Evolutionary conservation across 2,113 vertebrate genomes (phyloP).

Genomic region (Zosterops borbonicus): DNA sequence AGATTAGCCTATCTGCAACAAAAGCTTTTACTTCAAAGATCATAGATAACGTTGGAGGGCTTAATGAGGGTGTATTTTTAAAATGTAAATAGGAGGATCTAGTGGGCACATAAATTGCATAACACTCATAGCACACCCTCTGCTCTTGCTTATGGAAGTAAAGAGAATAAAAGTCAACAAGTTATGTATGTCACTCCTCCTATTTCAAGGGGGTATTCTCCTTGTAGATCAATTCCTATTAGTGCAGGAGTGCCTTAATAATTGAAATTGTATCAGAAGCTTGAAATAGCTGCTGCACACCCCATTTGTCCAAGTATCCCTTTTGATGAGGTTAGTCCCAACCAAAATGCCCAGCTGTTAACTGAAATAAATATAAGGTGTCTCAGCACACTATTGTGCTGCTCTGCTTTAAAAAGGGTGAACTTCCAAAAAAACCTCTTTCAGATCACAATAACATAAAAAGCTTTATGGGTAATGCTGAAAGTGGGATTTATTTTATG

Average conservation of each 20-base stretch:
- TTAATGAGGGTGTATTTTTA: not conserved
- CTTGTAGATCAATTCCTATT: not conserved
- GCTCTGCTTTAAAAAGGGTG: not conserved
- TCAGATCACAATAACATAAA: not conserved
- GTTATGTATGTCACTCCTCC: rapidly evolving
- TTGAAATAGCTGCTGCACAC: not conserved
- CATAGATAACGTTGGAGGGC: not conserved
- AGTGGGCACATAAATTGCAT: conserved; percentile 9
- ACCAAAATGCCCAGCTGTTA: not conserved
- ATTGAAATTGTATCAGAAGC: not conserved
- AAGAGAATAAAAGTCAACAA: not conserved
- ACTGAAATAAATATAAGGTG: not conserved
- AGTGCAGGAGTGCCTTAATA: not conserved
- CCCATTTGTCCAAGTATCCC: not conserved
- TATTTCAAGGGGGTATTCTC: not conserved
- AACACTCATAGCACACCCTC: not conserved
- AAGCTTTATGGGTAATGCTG: not conserved
- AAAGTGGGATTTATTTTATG: conserved; percentile 32
- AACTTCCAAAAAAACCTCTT: not conserved
- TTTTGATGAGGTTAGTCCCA: not conserved
- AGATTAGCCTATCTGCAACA: conserved; percentile 31
- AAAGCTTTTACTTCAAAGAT: conserved; percentile 53
- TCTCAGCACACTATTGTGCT: not conserved
- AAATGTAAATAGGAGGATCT: conserved; percentile 41
- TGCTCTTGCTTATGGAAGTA: not conserved